Conservation (phyloP, 2,888 invertebrate genomes). For the Drosophila antonietae region DNA sequence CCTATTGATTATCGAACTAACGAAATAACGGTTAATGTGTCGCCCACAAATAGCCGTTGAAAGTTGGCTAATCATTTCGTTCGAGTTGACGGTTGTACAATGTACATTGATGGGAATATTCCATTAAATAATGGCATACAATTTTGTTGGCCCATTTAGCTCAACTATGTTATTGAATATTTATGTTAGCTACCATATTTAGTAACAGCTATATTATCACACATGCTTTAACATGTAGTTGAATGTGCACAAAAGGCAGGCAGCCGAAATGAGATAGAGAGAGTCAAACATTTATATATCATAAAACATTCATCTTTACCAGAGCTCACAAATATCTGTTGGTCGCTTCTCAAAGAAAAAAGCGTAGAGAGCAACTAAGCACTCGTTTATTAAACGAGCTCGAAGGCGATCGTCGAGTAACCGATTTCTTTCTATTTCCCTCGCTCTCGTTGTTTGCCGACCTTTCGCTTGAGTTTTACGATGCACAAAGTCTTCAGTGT, state of each 20-base stretch:
- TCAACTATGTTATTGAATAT: background rate
- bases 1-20: constrained; percentile 54
- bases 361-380: no score
- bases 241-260: background rate
- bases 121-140: background rate
- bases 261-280: background rate
- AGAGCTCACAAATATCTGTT: no score
- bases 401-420: no score
- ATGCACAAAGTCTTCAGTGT: no score
- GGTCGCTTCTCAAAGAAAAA: no score
- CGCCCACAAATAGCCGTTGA: constrained; percentile 10
- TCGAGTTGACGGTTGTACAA: background rate
- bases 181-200: no score
- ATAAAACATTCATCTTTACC: no score
- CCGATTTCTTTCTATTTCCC: no score
- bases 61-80: constrained; percentile 19
- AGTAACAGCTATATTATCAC: background rate
- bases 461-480: no score
- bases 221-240: background rate
- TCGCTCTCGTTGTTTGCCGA: no score
- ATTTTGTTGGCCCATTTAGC: background rate
- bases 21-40: constrained; percentile 19
- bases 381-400: no score
- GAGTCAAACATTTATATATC: no score
- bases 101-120: background rate